These are phyloP conservation scores for Tinea semifulvella DNA, from an alignment of 2,888 invertebrate genomes.

Conservation along the genomic window DNA sequence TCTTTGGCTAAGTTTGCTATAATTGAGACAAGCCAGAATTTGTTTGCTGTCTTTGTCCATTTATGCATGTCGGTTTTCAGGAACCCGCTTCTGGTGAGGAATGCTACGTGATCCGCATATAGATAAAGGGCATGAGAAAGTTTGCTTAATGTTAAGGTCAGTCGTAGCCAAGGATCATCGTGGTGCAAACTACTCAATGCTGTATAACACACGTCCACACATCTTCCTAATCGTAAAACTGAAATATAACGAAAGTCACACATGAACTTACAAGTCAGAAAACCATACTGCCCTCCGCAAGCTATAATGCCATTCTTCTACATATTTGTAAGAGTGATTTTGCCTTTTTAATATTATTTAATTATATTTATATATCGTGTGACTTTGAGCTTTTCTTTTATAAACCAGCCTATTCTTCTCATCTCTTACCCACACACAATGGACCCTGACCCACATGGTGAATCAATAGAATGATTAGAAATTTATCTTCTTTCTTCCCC, in stretches of 20 bases:
- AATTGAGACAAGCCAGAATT: conserved; percentile 87
- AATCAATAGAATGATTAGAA: too few relatives aligned
- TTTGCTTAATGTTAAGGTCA: conserved; percentile 81
- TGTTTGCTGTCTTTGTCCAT: conserved; percentile 78
- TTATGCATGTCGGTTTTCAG: conserved; percentile 74
- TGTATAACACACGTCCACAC: conserved; percentile 81
- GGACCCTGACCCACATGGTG: too few relatives aligned
- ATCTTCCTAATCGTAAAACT: conserved; percentile 89
- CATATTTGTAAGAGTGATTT: too few relatives aligned
- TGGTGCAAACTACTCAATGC: conserved; percentile 77
- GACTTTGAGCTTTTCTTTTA: too few relatives aligned
- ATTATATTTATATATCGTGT: neutral
- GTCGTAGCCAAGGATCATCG: conserved; percentile 73
- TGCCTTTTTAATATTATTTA: neutral
- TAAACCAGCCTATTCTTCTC: too few relatives aligned
- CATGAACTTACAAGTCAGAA: too few relatives aligned
- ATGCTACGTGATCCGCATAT: conserved; percentile 86
- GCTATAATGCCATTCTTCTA: too few relatives aligned
- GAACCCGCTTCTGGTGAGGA: conserved; percentile 80
- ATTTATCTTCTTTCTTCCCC: too few relatives aligned
- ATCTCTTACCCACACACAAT: too few relatives aligned
- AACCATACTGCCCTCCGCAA: too few relatives aligned
- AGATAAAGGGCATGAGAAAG: conserved; percentile 82
- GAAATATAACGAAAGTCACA: too few relatives aligned
- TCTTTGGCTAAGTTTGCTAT: conserved; percentile 83